Percentiles rank a stretch among this genome's conserved stretches.
Evolutionary conservation across 1,140 invertebrate genomes (phyloP).

Genomic region (Euglossa dilemma): DNA sequence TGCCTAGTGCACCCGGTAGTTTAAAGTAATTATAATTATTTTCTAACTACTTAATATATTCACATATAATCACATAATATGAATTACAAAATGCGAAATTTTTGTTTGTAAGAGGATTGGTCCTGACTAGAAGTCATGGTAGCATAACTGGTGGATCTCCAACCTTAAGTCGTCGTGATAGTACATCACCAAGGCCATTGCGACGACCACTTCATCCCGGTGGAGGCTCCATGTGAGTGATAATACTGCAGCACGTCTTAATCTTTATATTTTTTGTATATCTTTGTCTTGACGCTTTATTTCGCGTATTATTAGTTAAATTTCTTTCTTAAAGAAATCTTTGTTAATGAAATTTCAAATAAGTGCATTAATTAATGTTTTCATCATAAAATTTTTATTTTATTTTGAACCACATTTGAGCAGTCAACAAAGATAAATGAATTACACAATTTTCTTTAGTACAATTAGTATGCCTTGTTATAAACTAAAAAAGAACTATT

Average conservation of each 20-base stretch:
- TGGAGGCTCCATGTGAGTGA: constrained; percentile 82
- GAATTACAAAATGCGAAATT: constrained; percentile 13
- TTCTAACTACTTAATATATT: neutral
- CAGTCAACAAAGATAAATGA: neutral
- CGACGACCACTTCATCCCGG: constrained; percentile 78
- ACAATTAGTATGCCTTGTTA: neutral
- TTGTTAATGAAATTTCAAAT: constrained; percentile 25
- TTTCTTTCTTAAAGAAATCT: constrained; percentile 59
- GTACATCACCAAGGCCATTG: constrained; percentile 78
- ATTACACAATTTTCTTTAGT: neutral
- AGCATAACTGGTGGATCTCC: constrained; percentile 76
- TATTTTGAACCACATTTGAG: neutral
- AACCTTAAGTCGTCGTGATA: constrained; percentile 78
- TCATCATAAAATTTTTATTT: constrained; percentile 10
- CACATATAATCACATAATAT: neutral
- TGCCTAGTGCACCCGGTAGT: constrained; percentile 87
- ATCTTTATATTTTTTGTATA: constrained; percentile 75
- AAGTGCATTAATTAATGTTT: constrained; percentile 58
- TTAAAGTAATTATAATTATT: constrained; percentile 81
- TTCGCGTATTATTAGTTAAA: constrained; percentile 71
- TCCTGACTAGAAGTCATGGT: constrained; percentile 79
- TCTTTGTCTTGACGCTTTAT: constrained; percentile 72
- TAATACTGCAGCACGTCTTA: constrained; percentile 76
- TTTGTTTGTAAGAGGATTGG: constrained; percentile 74
- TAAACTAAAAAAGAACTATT: neutral